Base-by-base conservation (phyloP, 1,140 invertebrate genomes). In the Drusus annulatus region DNA sequence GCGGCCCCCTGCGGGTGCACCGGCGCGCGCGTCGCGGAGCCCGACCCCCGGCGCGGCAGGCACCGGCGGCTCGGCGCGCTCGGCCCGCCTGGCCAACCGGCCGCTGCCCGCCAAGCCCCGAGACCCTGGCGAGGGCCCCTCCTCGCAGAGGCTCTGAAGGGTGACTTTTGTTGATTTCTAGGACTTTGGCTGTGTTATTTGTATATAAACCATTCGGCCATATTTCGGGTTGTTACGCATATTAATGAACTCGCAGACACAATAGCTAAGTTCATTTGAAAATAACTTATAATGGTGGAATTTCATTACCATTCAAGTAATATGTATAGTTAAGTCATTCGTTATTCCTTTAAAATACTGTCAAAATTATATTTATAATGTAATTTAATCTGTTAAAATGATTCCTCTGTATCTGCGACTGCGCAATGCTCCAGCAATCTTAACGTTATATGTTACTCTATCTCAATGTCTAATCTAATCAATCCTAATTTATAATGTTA, bases 31-130 rank as follows among this genome's bases (percentile, higher is more conserved):
- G 81, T 85, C 80, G 79, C 81, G 85, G 10, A 75, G 54, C 65
- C 23, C 23, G 25, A n/a, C 71, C 60, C 25, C 52, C 6, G 17
- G 80, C 69, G 16, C 80, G 51, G 25, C 65, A 28, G 23, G 50
- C 76, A n/a, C 58, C 16, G 84, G 85, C 13, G 81, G 86, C 51
- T 91, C 91, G 13, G 90, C 89, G 19, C 23, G 31, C 28, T 87
- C 88, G 3, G 89, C 89, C 3, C 88, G 86, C 8, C 93, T 93
- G 92, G 90, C 92, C 21, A 93, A 93, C 80, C 89, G 93, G 79
- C 94, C 94, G 2, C 86, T 94, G 31, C 93, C 93, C 0, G 92
- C 91, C 36, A 94, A 94, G 86, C 93, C 94, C 6, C 71, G 74
- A 74, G 85, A 89, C 80, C 84, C 86, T 8, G 87, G 86, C 51